These are phyloP conservation scores for Monarcha castaneiventris DNA, from an alignment of 2,113 vertebrate genomes.

Conservation along the genomic window DNA sequence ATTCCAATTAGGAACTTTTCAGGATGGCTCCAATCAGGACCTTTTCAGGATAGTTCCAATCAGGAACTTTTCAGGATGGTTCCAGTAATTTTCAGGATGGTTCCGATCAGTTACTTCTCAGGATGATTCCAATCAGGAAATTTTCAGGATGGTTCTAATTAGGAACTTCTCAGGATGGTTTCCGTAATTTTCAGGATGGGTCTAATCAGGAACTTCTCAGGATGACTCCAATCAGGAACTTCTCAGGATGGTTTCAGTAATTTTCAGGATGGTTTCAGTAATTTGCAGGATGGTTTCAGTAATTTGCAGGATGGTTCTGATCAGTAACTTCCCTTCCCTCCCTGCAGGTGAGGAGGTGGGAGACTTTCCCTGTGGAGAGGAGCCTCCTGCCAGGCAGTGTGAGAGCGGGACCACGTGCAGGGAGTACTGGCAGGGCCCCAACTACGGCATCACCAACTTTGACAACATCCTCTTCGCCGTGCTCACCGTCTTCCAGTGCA, in stretches of 20 bases:
- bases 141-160: background rate
- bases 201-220: background rate
- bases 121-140: rapidly evolving
- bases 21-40: background rate
- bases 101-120: rapidly evolving
- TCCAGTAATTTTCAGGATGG: background rate
- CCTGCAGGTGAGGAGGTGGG: conserved; percentile 79
- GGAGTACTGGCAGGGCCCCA: conserved; percentile 92
- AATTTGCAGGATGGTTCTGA: background rate
- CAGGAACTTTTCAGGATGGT: background rate
- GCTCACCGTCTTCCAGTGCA: conserved; percentile 97
- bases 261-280: background rate
- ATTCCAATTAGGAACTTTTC: rapidly evolving
- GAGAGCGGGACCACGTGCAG: conserved; percentile 76
- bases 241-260: background rate
- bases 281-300: background rate
- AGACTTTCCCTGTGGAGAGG: conserved; percentile 89
- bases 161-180: background rate
- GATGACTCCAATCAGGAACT: background rate
- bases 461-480: conserved; percentile 97
- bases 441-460: conserved; percentile 96
- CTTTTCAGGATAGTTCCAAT: background rate
- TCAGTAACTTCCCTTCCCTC: background rate
- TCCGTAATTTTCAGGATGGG: too few species aligned
- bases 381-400: conserved; percentile 83